A percentile compares a stretch with the other conserved stretches of the same genome.
Conservation (phyloP, 2,888 invertebrate species). For the Amaurobius ferox region DNA sequence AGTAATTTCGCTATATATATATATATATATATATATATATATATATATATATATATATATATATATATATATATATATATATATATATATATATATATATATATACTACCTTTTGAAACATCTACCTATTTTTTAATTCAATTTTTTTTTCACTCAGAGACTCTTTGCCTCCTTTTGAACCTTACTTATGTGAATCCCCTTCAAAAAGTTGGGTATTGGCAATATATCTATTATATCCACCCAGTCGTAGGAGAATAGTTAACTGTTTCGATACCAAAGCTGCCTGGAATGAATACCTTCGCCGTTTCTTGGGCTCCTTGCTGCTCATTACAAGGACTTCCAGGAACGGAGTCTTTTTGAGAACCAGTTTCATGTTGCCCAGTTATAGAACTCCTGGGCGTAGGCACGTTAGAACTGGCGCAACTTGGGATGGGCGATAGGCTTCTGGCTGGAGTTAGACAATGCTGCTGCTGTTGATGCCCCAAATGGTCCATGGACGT, state of each 20-base stretch:
- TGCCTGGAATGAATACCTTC: conserved; percentile 24
- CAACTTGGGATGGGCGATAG: conserved; percentile 70
- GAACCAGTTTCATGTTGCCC: conserved; percentile 34
- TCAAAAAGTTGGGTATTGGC: background rate
- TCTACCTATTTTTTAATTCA: too few species aligned
- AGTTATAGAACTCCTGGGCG: conserved; percentile 64
- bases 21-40: too few species aligned
- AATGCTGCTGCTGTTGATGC: conserved; percentile 5
- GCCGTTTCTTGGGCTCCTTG: background rate
- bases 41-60: too few species aligned
- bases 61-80: too few species aligned
- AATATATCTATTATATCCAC: conserved; percentile 49
- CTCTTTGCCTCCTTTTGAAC: background rate
- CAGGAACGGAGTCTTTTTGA: conserved; percentile 29
- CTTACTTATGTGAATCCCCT: background rate
- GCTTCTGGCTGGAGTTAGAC: conserved; percentile 47
- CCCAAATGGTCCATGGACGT: conserved; percentile 62
- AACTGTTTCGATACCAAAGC: conserved; percentile 61
- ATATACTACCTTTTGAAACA: too few species aligned
- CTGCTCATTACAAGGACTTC: conserved; percentile 32
- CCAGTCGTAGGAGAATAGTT: conserved; percentile 44
- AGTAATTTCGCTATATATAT: too few species aligned
- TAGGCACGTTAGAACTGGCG: conserved; percentile 66
- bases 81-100: too few species aligned
- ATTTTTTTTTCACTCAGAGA: background rate